Conservation (phyloP, 2,113 vertebrate genomes). For the Colaptes auratus region DNA sequence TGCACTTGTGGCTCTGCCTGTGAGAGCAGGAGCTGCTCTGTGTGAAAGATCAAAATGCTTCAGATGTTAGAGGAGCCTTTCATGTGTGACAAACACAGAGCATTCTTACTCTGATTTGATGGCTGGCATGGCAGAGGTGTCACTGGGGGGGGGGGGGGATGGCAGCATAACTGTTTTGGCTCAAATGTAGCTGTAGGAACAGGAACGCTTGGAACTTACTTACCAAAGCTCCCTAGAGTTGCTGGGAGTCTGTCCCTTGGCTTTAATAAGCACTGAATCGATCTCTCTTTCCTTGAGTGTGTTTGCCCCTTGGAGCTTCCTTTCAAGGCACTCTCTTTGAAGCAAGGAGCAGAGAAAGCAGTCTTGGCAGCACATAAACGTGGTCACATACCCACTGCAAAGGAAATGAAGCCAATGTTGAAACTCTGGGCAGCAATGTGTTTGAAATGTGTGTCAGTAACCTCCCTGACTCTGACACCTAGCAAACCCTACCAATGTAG, state of each 20-base stretch:
- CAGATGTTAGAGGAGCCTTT: not conserved
- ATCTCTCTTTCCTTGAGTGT: not conserved
- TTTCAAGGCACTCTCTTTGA: not conserved
- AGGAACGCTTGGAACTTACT: too few relatives aligned
- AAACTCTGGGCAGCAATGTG: not conserved
- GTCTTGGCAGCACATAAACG: not conserved
- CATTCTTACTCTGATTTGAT: not conserved
- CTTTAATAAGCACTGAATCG: not conserved
- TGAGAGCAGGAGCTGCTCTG: not conserved
- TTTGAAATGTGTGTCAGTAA: not conserved
- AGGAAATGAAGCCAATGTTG: not conserved
- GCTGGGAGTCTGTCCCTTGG: not conserved
- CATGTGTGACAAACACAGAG: not conserved
- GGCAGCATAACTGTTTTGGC: not conserved
- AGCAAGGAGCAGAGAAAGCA: not conserved
- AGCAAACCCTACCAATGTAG: not conserved
- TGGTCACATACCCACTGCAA: not conserved
- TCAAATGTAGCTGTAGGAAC: not conserved
- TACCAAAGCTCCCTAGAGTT: not conserved
- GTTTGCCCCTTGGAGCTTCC: not conserved
- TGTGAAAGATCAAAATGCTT: not conserved
- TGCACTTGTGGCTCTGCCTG: not conserved
- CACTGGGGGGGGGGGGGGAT: too few relatives aligned
- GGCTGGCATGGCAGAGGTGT: not conserved
- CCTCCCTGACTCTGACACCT: not conserved